Base-by-base conservation (phyloP, 2,888 invertebrate species). In the Leptothorax acervorum region DNA sequence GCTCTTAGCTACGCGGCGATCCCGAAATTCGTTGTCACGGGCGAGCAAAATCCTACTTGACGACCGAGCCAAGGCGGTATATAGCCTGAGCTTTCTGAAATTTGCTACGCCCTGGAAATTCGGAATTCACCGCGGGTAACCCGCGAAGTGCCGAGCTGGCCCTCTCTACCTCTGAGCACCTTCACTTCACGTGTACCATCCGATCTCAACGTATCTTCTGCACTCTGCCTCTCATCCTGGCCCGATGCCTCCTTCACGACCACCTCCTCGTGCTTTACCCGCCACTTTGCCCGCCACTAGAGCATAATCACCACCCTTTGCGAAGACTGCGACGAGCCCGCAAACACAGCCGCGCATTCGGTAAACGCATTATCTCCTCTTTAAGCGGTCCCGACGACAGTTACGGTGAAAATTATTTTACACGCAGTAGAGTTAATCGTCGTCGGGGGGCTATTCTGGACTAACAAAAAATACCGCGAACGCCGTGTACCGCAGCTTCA, bases 261-360 rank as follows among this genome's bases (percentile, higher is more conserved):
- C 83, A 57, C 85, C 89, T 48, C 83, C 85, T 85, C 84, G 86
- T 87, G 86, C 89, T 89, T 89, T 86, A 90, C 86, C 85, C 87
- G 88, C 88, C 90, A 92, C 90, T 92, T 91, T 88, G 88, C 85
- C 55, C 89, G 85, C 90, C 91, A 88, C 89, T 89, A 86, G 89
- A 88, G 87, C 91, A 88, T 92, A 92, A 92, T 91, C 92, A 89
- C 86, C 82, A 60, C 70, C 73, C 82, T 71, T 78, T 66, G 82
- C 87, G 86, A 87, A 87, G 87, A 87, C 87, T 82, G 85, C 53
- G 71, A 87, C 73, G 87, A 88, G 88, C 87, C 86, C 85, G 86
- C 91, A 89, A 88, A 87, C 88, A 83, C 88, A 85, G 71, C 53
- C 79, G 53, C 42, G 75, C 66, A 71, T 74, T 65, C 28, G 28